These are phyloP conservation scores for Achroia grisella DNA, from an alignment of 1,140 invertebrate genomes.

Conservation along the genomic window DNA sequence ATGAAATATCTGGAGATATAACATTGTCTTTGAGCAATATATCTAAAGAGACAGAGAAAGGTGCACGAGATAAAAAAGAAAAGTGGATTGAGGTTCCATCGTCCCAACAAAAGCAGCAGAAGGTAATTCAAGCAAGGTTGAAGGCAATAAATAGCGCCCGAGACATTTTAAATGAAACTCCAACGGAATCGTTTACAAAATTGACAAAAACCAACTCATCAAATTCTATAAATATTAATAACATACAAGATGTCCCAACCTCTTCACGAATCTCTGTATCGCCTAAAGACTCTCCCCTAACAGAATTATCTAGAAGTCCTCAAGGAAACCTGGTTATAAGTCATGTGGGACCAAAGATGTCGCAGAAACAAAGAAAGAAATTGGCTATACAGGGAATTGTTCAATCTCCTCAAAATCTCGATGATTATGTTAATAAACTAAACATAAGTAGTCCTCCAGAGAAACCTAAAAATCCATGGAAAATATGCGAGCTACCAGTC, in stretches of 20 bases:
- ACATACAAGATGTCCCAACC: constrained; percentile 26
- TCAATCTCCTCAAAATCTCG: constrained; percentile 32
- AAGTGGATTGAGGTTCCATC: constrained; percentile 66
- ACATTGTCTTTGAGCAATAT: constrained; percentile 61
- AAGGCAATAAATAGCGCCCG: constrained; percentile 66
- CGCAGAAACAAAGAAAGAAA: constrained; percentile 78
- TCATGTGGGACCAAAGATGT: constrained; percentile 72
- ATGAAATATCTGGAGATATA: constrained; percentile 55
- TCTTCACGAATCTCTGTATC: constrained; percentile 50
- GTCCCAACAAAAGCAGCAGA: constrained; percentile 57
- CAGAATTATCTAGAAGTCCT: constrained; percentile 28
- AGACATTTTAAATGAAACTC: constrained; percentile 56
- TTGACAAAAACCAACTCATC: constrained; percentile 48
- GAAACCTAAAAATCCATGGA: constrained; percentile 62
- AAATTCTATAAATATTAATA: constrained; percentile 23
- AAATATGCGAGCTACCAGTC: constrained; percentile 46
- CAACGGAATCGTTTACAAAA: constrained; percentile 52
- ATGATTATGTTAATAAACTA: constrained; percentile 48
- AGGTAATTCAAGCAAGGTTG: constrained; percentile 66
- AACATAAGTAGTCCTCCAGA: constrained; percentile 40
- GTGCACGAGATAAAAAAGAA: constrained; percentile 28
- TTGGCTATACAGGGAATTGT: constrained; percentile 54
- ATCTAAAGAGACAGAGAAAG: constrained; percentile 43
- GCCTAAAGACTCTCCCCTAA: constrained; percentile 35
- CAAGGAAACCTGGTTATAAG: constrained; percentile 52